Conservation (phyloP, 2,113 vertebrate genomes). For the Murina feae region DNA sequence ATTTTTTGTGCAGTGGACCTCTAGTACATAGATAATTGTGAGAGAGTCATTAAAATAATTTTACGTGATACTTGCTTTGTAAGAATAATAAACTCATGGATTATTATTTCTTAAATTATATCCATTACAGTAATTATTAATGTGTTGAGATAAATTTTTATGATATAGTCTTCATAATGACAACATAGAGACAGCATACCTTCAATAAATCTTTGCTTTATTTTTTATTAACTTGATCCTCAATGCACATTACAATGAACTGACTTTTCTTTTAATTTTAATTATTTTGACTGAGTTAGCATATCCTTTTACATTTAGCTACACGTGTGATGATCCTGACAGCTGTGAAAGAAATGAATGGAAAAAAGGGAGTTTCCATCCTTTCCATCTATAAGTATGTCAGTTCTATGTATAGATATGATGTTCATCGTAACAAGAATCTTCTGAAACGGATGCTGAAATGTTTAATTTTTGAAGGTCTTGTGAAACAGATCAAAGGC, state of each 20-base stretch:
- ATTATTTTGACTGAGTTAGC: conserved; percentile 50
- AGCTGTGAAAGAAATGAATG: conserved; percentile 92
- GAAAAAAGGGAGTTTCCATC: conserved; percentile 92
- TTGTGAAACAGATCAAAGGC: conserved; percentile 94
- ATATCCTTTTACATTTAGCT: conserved; percentile 80
- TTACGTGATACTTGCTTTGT: neutral
- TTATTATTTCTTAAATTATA: conserved; percentile 41
- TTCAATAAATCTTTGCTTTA: neutral
- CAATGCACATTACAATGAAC: neutral
- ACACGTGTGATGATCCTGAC: conserved; percentile 94
- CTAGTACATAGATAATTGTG: neutral
- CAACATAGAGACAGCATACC: neutral
- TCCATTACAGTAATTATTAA: neutral
- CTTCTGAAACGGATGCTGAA: conserved; percentile 91
- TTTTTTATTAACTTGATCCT: conserved; percentile 2
- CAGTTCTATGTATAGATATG: conserved; percentile 88
- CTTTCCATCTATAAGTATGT: conserved; percentile 94
- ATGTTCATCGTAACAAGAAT: conserved; percentile 89
- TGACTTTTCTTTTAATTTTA: neutral
- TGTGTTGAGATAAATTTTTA: conserved; percentile 13
- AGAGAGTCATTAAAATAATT: neutral
- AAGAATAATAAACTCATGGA: conserved; percentile 12
- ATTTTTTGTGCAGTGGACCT: too few relatives aligned
- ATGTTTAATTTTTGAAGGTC: conserved; percentile 90
- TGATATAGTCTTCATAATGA: conserved; percentile 7